These are phyloP conservation scores for Pollimyrus isidori DNA, from an alignment of 2,113 vertebrate species.

Conservation along the genomic window DNA sequence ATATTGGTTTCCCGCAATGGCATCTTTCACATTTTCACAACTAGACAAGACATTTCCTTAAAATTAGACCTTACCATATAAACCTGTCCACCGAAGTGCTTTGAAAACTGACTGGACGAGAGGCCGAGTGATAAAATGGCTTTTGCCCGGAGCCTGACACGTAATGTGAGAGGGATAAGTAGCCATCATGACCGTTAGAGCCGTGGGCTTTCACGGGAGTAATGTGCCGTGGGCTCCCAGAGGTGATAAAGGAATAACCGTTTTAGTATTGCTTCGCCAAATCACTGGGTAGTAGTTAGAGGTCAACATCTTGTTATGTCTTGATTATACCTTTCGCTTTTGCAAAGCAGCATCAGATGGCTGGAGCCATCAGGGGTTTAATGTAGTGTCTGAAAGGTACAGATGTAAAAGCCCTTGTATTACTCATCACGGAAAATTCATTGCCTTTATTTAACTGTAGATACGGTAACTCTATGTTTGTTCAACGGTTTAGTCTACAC, in stretches of 20 bases:
- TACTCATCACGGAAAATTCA: neutral
- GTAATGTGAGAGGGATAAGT: constrained; percentile 5
- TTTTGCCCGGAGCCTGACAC: neutral
- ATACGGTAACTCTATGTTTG: neutral
- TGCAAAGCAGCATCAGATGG: neutral
- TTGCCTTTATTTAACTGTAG: neutral
- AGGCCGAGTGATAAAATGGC: neutral
- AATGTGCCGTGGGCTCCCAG: neutral
- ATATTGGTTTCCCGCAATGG: neutral
- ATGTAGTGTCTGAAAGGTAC: neutral
- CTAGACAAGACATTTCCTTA: neutral
- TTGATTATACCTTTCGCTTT: neutral
- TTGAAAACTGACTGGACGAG: neutral
- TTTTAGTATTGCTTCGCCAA: neutral
- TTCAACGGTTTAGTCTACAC: neutral
- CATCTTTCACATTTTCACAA: neutral
- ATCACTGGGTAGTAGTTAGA: neutral
- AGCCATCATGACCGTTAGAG: too few species aligned
- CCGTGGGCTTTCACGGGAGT: neutral
- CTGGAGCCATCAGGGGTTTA: neutral
- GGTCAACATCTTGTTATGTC: neutral
- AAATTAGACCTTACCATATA: neutral
- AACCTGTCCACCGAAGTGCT: neutral
- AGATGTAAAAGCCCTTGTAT: neutral
- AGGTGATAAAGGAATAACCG: neutral